Evolutionary conservation across 1,140 invertebrate species (phyloP), one percentile per base, ranked within the genome.

Genomic region (Halyomorpha halys): DNA sequence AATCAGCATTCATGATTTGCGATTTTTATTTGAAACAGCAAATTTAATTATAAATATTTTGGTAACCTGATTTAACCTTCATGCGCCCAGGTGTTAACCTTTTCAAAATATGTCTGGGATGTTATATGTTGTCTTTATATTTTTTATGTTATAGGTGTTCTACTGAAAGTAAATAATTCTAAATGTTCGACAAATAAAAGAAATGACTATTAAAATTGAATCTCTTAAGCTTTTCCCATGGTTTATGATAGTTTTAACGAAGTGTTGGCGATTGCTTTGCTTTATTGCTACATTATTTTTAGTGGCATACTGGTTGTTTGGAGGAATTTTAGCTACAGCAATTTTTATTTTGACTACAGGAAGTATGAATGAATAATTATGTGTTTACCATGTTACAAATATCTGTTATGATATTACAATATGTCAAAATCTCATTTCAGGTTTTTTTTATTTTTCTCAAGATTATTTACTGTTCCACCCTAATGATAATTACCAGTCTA

Each of bases 401-500:
- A 39, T 11, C 34, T 6, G 4, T 39, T 39, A 39, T 39, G 13
- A 39, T 1, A 13, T 39, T 39, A 11, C 13, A 39, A 39, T 9
- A 6, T 39, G 34, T 8, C 13, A 11, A 39, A 39, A 39, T 39
- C 72, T 72, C 44, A 61, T 76, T 76, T 44, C 71, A 91, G 89
- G 83, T 65, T 80, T 90, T 66, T 76, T 95, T 19, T 96, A 94
- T 75, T 83, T 86, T 73, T 84, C 83, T 44, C 89, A 94, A 75
- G 93, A 97, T 75, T 79, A 85, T 67, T 76, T 95, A 44, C 74
- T 97, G 0, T 97, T 90, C 73, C 90, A 92, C 76, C 93, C 93
- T 14, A 88, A 93, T 72, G 92, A 93, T 51, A 66, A 63, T 27
- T 80, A 84, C 27, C 87, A 94, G 73, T 92, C 92, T 8, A 77